A percentile compares a stretch with the other conserved stretches of the same genome.
These are phyloP conservation scores for Acestrorhynchus altus DNA, from an alignment of 2,797 vertebrate species.

Conservation along the genomic window DNA sequence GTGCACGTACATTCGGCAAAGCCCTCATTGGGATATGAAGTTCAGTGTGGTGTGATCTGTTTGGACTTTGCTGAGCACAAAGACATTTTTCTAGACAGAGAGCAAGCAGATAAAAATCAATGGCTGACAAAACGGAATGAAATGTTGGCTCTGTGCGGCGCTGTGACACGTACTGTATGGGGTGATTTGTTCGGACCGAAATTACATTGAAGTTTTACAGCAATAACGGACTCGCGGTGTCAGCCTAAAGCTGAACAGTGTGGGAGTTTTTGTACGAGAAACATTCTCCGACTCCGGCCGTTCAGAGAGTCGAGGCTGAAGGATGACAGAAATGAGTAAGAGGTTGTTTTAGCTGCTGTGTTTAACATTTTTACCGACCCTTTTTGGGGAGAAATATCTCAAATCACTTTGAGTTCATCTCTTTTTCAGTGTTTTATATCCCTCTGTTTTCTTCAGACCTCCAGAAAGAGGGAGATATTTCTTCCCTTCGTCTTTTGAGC, in stretches of 20 bases:
- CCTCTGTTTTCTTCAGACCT: constrained; percentile 8
- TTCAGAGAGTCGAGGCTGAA: constrained; percentile 21
- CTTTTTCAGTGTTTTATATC: not conserved
- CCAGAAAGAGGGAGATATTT: constrained; percentile 24
- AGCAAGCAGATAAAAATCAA: constrained; percentile 74
- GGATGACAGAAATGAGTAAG: constrained; percentile 12
- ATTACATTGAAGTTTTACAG: constrained; percentile 66
- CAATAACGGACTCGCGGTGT: constrained; percentile 69
- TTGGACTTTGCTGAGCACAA: constrained; percentile 54
- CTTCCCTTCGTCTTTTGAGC: constrained; percentile 14
- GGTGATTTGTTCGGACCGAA: constrained; percentile 72
- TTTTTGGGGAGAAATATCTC: not conserved
- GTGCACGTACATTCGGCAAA: not conserved
- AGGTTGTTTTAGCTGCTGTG: too few relatives aligned
- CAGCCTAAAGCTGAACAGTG: constrained; percentile 51
- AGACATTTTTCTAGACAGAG: constrained; percentile 55
- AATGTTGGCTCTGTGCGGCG: constrained; percentile 74
- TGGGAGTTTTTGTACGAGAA: not conserved
- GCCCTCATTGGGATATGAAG: constrained; percentile 50
- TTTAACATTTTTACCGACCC: not conserved
- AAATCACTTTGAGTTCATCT: not conserved
- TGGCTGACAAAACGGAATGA: constrained; percentile 78
- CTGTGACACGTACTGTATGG: constrained; percentile 74
- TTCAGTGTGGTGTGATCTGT: constrained; percentile 68
- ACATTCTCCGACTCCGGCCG: not conserved